A percentile compares a stretch with the other conserved stretches of the same genome.
Evolutionary conservation across 1,140 invertebrate species (phyloP).

Genomic region (Fopius arisanus): DNA sequence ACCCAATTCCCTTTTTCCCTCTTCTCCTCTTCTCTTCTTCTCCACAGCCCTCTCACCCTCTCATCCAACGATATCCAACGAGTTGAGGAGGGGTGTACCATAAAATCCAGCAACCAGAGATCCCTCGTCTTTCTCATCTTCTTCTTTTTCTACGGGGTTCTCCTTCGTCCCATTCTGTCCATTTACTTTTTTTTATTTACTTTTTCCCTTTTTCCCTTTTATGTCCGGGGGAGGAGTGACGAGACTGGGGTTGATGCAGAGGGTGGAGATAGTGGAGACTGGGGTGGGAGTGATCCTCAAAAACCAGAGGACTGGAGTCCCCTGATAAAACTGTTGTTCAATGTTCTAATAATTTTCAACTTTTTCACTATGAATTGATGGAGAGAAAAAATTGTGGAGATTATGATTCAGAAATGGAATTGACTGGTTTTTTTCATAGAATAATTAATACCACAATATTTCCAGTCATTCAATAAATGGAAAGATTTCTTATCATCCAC

Average conservation of each 20-base stretch:
- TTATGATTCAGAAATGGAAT: too few species aligned
- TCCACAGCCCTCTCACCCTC: slow-evolving; percentile 11
- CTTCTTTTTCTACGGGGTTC: neutral
- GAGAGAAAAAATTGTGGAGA: too few species aligned
- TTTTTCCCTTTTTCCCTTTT: too few species aligned
- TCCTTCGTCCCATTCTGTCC: neutral
- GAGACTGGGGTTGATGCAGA: too few species aligned
- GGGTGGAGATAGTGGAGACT: too few species aligned
- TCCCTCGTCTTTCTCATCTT: neutral
- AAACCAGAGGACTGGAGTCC: too few species aligned
- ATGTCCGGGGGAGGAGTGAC: neutral
- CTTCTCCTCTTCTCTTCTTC: slow-evolving; percentile 28
- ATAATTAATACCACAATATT: neutral
- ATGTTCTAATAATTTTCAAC: too few species aligned
- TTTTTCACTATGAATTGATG: too few species aligned
- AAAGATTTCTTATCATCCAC: neutral
- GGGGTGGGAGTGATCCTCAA: too few species aligned
- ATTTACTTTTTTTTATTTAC: neutral
- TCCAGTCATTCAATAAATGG: neutral
- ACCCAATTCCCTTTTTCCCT: slow-evolving; percentile 11
- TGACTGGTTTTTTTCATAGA: neutral
- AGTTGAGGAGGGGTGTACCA: neutral
- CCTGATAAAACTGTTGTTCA: too few species aligned
- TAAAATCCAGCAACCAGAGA: neutral
- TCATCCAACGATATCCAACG: slow-evolving; percentile 3